Conservation (phyloP, 2,113 vertebrate genomes). For the Synchiropus splendidus region DNA sequence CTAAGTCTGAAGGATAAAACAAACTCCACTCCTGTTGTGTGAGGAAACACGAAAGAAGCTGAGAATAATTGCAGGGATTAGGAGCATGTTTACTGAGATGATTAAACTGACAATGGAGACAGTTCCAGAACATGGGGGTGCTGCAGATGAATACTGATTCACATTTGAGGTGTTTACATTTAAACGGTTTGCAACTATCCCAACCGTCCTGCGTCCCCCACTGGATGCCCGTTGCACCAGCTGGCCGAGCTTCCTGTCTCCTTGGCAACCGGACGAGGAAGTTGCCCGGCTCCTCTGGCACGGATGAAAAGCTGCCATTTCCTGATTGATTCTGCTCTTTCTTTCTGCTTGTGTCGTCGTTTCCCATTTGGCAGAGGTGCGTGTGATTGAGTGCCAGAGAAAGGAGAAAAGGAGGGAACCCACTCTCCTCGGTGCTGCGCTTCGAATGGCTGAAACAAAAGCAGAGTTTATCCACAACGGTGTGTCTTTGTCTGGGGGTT, state of each 20-base stretch:
- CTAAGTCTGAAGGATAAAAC: not conserved
- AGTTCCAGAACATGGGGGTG: slow-evolving; percentile 1
- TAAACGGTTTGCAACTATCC: slow-evolving; percentile 23
- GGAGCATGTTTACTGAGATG: slow-evolving; percentile 3
- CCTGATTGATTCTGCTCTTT: slow-evolving; percentile 62
- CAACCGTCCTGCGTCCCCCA: slow-evolving; percentile 31
- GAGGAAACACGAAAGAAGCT: not conserved
- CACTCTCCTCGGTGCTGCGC: slow-evolving; percentile 37
- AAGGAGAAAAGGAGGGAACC: slow-evolving; percentile 39
- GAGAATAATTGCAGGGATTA: slow-evolving; percentile 4
- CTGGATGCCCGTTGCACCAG: slow-evolving; percentile 40
- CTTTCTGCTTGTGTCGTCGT: slow-evolving; percentile 10
- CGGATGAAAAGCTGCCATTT: slow-evolving; percentile 62
- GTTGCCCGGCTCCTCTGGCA: slow-evolving; percentile 58
- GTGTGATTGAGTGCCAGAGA: slow-evolving; percentile 36
- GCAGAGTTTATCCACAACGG: slow-evolving; percentile 42
- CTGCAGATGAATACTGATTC: slow-evolving; percentile 3
- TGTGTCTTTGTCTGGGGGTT: slow-evolving; percentile 35
- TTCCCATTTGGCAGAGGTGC: slow-evolving; percentile 39
- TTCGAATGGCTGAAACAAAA: slow-evolving; percentile 57
- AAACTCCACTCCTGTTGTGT: not conserved
- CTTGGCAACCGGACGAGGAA: slow-evolving; percentile 62
- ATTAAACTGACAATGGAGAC: slow-evolving; percentile 5
- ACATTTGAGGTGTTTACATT: slow-evolving; percentile 32
- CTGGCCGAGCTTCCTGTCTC: slow-evolving; percentile 55